These are phyloP conservation scores for Zophobas atratus DNA, from an alignment of 1,140 invertebrate species.

Conservation along the genomic window DNA sequence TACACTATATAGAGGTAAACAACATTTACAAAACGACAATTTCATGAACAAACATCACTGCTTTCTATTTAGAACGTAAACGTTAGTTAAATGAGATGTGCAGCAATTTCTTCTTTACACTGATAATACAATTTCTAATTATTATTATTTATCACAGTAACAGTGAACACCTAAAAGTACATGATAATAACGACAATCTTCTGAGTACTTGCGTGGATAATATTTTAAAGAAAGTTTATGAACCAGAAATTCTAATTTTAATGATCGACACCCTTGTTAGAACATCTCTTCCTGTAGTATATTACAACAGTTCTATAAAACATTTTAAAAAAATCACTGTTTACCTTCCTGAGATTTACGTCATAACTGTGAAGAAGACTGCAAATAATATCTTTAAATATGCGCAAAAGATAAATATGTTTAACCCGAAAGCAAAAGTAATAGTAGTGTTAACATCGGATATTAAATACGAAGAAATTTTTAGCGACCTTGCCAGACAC, in stretches of 20 bases:
- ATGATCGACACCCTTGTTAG: background rate
- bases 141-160: too few species aligned
- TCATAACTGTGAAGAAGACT: background rate
- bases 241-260: background rate
- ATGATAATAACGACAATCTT: background rate
- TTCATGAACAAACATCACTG: too few species aligned
- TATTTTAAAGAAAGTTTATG: background rate
- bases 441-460: background rate
- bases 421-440: conserved; percentile 13
- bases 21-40: too few species aligned
- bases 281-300: background rate
- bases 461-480: conserved; percentile 6
- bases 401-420: background rate
- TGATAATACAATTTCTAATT: too few species aligned
- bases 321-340: background rate
- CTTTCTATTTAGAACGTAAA: too few species aligned
- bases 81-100: too few species aligned
- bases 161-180: background rate
- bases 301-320: background rate
- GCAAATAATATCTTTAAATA: background rate
- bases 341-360: background rate
- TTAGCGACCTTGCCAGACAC: background rate
- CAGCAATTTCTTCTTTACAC: too few species aligned
- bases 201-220: background rate
- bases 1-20: too few species aligned